Percentiles rank a stretch among this genome's conserved stretches.
Evolutionary conservation across 2,113 vertebrate species (phyloP).

Genomic region (Ammospiza nelsoni): DNA sequence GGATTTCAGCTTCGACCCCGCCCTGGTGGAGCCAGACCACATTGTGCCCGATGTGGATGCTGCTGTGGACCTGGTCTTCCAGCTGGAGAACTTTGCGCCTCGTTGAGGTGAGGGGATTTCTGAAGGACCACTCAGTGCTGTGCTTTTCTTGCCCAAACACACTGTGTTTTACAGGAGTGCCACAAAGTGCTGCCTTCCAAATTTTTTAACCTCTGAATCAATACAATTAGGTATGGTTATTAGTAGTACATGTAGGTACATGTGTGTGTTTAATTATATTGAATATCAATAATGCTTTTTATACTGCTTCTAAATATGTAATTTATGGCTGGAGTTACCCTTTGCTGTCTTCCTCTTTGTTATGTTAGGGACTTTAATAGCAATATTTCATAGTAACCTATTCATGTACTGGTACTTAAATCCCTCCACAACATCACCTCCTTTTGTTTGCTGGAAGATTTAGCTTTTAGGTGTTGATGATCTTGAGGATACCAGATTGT

Average conservation of each 20-base stretch:
- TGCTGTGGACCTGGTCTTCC: slow-evolving; percentile 86
- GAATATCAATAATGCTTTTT: neutral
- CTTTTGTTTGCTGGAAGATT: neutral
- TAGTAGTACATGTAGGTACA: neutral
- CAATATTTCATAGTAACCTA: neutral
- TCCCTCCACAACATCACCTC: neutral
- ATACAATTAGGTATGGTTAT: neutral
- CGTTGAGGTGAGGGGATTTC: neutral
- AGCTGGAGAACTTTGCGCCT: slow-evolving; percentile 78
- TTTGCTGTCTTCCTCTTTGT: neutral
- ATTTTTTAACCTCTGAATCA: neutral
- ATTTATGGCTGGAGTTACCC: neutral
- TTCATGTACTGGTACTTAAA: neutral
- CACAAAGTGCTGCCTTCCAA: neutral
- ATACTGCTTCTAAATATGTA: neutral
- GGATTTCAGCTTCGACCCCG: slow-evolving; percentile 81
- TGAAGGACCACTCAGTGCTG: neutral
- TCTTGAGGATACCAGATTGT: neutral
- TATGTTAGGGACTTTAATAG: neutral
- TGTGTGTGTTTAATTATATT: neutral
- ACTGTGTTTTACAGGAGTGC: neutral
- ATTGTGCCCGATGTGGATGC: slow-evolving; percentile 83
- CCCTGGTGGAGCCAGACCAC: slow-evolving; percentile 78
- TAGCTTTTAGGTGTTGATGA: neutral
- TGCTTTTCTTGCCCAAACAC: neutral